Percentiles rank a stretch among this genome's conserved stretches.
Evolutionary conservation across 1,140 invertebrate genomes (phyloP).

Genomic region (Euwallacea similis): DNA sequence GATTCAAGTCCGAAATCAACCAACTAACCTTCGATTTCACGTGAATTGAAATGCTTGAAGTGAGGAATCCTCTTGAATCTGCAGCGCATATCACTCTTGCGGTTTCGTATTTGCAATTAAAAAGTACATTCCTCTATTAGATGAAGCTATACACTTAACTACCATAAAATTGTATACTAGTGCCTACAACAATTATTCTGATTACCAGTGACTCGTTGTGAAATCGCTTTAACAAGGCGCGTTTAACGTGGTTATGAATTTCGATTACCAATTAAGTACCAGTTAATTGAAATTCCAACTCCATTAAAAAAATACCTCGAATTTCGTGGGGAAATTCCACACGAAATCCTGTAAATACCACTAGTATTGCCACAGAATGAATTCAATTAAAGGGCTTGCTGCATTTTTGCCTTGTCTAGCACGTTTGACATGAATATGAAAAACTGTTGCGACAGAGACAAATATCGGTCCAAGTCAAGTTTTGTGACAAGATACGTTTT

Average conservation of each 20-base stretch:
- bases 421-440: no score
- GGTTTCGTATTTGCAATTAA: not conserved
- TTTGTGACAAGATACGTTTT: conserved; percentile 1
- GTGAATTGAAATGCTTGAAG: no score
- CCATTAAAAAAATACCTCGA: not conserved
- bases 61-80: not conserved
- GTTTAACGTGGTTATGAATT: not conserved
- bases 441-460: no score
- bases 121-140: no score
- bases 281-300: conserved; percentile 3
- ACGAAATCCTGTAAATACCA: not conserved
- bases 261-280: not conserved
- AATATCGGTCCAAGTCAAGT: not conserved
- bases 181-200: not conserved
- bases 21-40: no score
- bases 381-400: not conserved
- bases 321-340: conserved; percentile 1
- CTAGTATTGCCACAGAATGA: not conserved
- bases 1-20: no score
- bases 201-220: not conserved
- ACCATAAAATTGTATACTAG: not conserved
- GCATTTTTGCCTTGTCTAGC: no score
- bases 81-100: not conserved
- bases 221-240: not conserved
- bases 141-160: not conserved